Conservation (phyloP, 2,797 vertebrate species). For the Tragopan temminckii region DNA sequence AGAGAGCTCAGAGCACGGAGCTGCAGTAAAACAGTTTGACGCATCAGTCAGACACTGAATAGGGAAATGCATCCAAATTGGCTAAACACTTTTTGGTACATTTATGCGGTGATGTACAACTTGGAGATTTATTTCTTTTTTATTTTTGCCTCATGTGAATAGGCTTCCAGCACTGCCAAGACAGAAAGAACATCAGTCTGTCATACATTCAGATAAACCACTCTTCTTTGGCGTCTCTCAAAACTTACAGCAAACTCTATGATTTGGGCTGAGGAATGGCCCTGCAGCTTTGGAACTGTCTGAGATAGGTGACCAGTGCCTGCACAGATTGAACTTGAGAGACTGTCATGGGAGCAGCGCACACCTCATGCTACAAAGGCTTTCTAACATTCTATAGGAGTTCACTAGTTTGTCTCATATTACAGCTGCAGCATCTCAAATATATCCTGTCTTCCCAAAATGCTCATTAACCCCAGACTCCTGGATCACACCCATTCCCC, state of each 20-base stretch:
- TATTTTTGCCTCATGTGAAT: neutral
- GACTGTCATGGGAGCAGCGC: neutral
- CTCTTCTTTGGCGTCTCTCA: neutral
- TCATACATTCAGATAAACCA: neutral
- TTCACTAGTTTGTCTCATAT: neutral
- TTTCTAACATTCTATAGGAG: neutral
- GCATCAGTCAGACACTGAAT: neutral
- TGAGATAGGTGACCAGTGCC: neutral
- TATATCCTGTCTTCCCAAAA: neutral
- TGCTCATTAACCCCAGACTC: neutral
- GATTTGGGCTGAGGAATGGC: neutral
- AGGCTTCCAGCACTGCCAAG: neutral
- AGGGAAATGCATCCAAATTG: neutral
- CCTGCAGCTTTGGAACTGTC: neutral
- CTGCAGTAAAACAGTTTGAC: neutral
- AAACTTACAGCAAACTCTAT: neutral
- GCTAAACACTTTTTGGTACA: neutral
- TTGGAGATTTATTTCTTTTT: neutral
- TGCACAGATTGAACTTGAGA: neutral
- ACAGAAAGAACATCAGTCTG: neutral
- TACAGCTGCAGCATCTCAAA: neutral
- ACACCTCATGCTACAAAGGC: neutral
- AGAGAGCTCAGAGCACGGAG: neutral
- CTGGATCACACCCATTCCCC: neutral
- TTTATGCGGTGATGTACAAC: neutral